phyloP scores from a whole-genome alignment of 2,888 invertebrate species.

The Philonicus albiceps region DNA sequence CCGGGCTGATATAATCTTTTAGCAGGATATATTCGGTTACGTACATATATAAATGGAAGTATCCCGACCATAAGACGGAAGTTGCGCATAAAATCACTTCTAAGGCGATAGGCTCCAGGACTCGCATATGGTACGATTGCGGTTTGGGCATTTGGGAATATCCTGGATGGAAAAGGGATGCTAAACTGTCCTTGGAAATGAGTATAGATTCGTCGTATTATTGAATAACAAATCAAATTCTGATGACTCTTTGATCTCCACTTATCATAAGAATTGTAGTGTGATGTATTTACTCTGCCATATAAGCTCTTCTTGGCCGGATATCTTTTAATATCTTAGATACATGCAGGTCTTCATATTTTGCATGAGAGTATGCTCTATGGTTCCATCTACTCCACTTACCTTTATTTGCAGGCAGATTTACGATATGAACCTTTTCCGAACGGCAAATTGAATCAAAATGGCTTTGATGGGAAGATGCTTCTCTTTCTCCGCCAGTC shows the following conservation, averaged over 20 bases:
- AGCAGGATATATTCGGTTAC: conserved; percentile 32
- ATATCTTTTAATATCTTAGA: neutral
- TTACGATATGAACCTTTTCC: neutral
- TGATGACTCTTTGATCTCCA: conserved; percentile 37
- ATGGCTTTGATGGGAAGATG: conserved; percentile 3
- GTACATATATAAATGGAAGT: conserved; percentile 29
- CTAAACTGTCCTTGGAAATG: conserved; percentile 6
- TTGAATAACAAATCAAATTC: conserved; percentile 39
- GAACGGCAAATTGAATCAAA: conserved; percentile 7
- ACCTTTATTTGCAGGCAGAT: neutral
- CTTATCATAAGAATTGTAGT: conserved; percentile 26
- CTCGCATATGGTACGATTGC: neutral
- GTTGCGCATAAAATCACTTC: conserved; percentile 9
- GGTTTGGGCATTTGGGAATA: neutral
- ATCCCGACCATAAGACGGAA: conserved; percentile 6
- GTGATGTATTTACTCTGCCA: neutral
- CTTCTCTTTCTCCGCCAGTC: neutral
- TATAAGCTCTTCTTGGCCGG: neutral
- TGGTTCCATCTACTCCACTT: neutral
- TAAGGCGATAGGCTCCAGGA: neutral
- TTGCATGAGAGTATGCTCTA: neutral
- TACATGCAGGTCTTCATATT: neutral
- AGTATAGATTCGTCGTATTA: conserved; percentile 30
- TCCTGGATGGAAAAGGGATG: neutral
- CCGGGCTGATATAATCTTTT: neutral